Conservation (phyloP, 2,888 invertebrate species). For the Carabus problematicus region DNA sequence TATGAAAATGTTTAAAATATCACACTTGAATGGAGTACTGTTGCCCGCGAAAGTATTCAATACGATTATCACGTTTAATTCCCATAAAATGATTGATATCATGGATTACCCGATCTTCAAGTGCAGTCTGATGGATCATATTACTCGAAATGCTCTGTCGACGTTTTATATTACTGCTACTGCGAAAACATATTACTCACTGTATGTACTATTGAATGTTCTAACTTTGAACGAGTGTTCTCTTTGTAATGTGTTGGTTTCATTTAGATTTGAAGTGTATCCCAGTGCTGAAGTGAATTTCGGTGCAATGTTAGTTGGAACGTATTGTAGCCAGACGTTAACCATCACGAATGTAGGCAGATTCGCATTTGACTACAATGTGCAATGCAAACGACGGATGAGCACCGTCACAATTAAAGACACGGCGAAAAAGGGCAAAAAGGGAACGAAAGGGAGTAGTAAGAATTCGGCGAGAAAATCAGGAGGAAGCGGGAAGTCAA, state of each 20-base stretch:
- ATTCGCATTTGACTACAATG: slow-evolving; percentile 60
- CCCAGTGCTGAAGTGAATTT: slow-evolving; percentile 67
- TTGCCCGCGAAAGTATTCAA: slow-evolving; percentile 46
- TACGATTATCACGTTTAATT: slow-evolving; percentile 48
- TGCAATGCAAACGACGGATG: slow-evolving; percentile 46
- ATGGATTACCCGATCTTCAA: slow-evolving; percentile 51
- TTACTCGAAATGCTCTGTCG: slow-evolving; percentile 49
- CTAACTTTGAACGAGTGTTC: neutral
- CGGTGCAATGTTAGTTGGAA: slow-evolving; percentile 64
- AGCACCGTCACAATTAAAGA: slow-evolving; percentile 39
- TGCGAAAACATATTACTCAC: slow-evolving; percentile 50
- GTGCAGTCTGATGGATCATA: slow-evolving; percentile 51
- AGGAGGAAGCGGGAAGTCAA: slow-evolving; percentile 7
- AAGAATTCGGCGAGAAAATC: slow-evolving; percentile 34
- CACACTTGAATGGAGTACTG: slow-evolving; percentile 40
- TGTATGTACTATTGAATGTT: slow-evolving; percentile 48
- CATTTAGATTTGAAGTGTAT: slow-evolving; percentile 64
- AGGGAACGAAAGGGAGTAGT: slow-evolving; percentile 31
- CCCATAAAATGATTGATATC: slow-evolving; percentile 49
- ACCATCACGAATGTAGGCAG: slow-evolving; percentile 67
- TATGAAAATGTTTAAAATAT: slow-evolving; percentile 44
- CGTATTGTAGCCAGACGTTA: slow-evolving; percentile 62
- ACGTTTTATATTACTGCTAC: slow-evolving; percentile 50
- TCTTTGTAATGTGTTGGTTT: slow-evolving; percentile 19
- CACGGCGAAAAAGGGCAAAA: slow-evolving; percentile 36